Base-by-base conservation (phyloP, 2,113 vertebrate genomes). In the Xiphophorus maculatus region DNA sequence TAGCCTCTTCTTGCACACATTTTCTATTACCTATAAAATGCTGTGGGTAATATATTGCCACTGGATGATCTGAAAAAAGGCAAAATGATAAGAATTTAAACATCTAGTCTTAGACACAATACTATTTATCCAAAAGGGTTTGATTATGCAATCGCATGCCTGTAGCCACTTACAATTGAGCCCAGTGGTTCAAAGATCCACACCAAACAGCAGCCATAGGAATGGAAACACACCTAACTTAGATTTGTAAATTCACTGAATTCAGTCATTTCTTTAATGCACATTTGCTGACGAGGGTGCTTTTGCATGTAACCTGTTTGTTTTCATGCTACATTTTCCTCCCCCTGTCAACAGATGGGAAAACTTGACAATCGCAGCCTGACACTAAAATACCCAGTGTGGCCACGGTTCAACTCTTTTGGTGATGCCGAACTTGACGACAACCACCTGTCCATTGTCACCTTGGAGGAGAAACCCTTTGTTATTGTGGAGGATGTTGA, bases 401-500 rank as follows among this genome's bases (percentile, higher is more conserved):
- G 98, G 98, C 98, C 98, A 0, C 92, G 98, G 62, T 99, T 96
- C 92, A 98, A 97, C 92, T 97, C 97, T 10, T 96, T 96, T 0
- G 96, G 96, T 0, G 97, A 99, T 80, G 96, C 95, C 0, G 98
- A 98, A 82, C 95, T 96, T 0, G 98, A 99, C 0, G 96, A 99
- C 90, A 99, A 98, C 92, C 98, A 99, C 77, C 92, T 99, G 90
- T 98, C 95, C 91, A 97, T 99, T 2, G 98, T 99, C 84, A 99
- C 98, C n/a, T 88, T 99, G 76, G 98, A 99, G 91, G 98, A 99
- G 92, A 97, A 97, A 60, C 98, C 98, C 0, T 99, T 99, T 22
- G 98, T 99, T 71, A 96, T 99, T 0, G 98, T 99, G 76, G 98
- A 99, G 77, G 97, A 99, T 17, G 96, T 99, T 70, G 98, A 99